phyloP scores from a whole-genome alignment of 2,113 vertebrate species.

The Ictidomys tridecemlineatus region DNA sequence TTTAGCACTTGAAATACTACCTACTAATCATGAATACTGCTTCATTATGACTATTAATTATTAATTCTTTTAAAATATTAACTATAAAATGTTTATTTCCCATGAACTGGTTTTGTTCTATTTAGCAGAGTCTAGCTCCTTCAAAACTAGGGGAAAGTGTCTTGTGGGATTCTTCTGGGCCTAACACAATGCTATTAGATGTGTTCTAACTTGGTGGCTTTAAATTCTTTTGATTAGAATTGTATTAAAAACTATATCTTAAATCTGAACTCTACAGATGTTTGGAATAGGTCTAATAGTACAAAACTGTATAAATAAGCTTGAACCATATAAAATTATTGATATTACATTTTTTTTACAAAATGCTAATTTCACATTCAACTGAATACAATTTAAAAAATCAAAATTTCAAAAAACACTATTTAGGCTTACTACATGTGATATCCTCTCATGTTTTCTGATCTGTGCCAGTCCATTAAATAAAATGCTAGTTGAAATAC shows the following conservation, averaged over 20 bases:
- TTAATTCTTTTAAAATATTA: slow-evolving; percentile 14
- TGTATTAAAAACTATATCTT: slow-evolving; percentile 29
- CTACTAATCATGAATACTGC: slow-evolving; percentile 13
- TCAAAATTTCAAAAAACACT: slow-evolving; percentile 36
- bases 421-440: background rate
- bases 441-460: background rate
- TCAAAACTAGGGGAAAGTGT: background rate
- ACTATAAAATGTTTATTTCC: slow-evolving; percentile 21
- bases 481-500: slow-evolving; percentile 23
- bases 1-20: background rate
- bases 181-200: background rate
- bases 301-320: background rate
- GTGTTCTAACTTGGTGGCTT: slow-evolving; percentile 40
- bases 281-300: slow-evolving; percentile 11
- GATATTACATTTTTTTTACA: background rate
- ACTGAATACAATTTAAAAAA: slow-evolving; percentile 35
- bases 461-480: background rate
- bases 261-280: background rate
- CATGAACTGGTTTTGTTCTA: slow-evolving; percentile 33
- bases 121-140: background rate
- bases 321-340: slow-evolving; percentile 44
- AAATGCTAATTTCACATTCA: slow-evolving; percentile 56
- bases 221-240: background rate
- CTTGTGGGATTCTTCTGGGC: background rate
- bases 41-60: background rate